Base-by-base conservation (phyloP, 2,113 vertebrate genomes). In the Nycticryphes semicollaris region DNA sequence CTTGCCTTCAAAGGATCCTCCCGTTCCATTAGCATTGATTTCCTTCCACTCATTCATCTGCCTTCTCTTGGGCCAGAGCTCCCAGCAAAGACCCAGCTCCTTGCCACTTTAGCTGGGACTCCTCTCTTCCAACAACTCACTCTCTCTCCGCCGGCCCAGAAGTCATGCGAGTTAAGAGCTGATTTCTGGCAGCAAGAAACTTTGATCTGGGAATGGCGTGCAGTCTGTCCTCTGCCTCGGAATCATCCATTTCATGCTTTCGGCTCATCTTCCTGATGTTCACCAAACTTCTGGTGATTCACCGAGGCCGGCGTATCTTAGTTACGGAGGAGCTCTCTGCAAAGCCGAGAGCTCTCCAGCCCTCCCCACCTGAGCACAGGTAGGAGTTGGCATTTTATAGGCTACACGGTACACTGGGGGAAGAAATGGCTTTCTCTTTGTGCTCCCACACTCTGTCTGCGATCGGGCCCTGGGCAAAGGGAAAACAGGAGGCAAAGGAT, bases 111-210 rank as follows among this genome's bases (percentile, higher is more conserved):
- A 10, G 39, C 66, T 28, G 60, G 35, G 31, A 67, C 66, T 59
- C 12, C 10, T 41, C 68, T 39, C 19, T 48, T 15, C 9, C 68
- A 19, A 17, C 30, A 30, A 10, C 67, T 35, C 31, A 8, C 39
- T 53, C 39, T 53, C 33, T 31, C 62, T n/a, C 87, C 31, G 67
- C 47, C n/a, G n/a, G 30, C 54, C 80, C 68, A 14, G 14, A 78
- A 87, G 84, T 18, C 45, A 27, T 12, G 45, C 69, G 53, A 85
- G 78, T 78, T 66, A 89, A 91, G 73, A 91, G 62, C 90, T 50
- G 89, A 80, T 73, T 91, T 85, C 80, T 82, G 79, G 75, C 82
- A 84, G 82, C 62, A n/a, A n/a, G 60, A 62, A 80, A 82, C 94
- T 95, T 85, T 91, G 84, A 95, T 93, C 84, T 78, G 85, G 70